phyloP scores from a whole-genome alignment of 2,113 vertebrate species.

The Panthera tigris region DNA sequence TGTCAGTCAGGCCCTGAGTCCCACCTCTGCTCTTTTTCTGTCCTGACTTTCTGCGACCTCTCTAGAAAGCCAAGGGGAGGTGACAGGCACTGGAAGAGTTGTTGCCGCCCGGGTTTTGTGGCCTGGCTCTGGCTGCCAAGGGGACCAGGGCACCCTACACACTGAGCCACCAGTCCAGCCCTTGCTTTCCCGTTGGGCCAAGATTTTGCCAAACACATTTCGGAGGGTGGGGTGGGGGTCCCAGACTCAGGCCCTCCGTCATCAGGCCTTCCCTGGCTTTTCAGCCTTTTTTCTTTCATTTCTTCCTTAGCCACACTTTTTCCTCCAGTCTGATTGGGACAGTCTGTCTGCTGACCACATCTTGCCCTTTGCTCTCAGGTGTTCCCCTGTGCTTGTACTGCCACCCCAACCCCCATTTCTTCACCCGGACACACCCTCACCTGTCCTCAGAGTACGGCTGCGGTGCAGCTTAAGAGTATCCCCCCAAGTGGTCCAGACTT shows the following conservation, averaged over 20 bases:
- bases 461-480: neutral
- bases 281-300: neutral
- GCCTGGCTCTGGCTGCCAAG: neutral
- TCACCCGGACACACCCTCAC: neutral
- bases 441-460: neutral
- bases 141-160: too few species aligned
- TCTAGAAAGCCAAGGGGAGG: neutral
- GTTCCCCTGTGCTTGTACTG: rapidly evolving
- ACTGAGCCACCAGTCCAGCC: neutral
- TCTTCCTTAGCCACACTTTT: neutral
- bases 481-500: neutral
- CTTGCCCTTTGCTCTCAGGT: neutral
- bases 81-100: rapidly evolving
- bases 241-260: neutral
- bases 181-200: neutral
- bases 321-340: too few species aligned
- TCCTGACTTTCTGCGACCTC: neutral
- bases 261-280: neutral
- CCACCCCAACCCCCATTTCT: neutral
- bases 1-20: neutral
- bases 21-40: neutral
- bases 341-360: neutral
- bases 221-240: rapidly evolving
- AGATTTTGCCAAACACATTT: neutral
- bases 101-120: neutral